Evolutionary conservation across 2,113 vertebrate species (phyloP), one percentile per base, ranked within the genome.

Genomic region (Cisticola juncidis): DNA sequence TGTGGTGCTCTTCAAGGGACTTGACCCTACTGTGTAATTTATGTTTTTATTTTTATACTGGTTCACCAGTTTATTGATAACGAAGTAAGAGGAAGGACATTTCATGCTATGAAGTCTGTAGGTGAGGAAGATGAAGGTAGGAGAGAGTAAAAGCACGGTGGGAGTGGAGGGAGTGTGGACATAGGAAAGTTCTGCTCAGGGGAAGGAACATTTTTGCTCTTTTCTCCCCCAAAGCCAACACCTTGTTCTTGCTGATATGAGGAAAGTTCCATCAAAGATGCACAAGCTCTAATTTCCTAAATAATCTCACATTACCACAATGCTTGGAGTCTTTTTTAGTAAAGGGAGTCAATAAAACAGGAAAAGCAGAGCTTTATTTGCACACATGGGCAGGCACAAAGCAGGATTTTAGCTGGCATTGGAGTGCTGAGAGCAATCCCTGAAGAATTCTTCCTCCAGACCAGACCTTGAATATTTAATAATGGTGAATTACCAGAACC

Each of bases 391-490:
- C 70, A 92, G 80, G 64, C 85, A 91, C 72, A 92, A 96, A 90
- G 76, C 64, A 86, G 51, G 64, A 89, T 80, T 92, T 94, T 60
- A 47, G 69, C 78, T 84, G 87, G 92, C 86, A 50, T 44, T 88
- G 90, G 45, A 96, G 70, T 72, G 38, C 44, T 58, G 91, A 90
- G 53, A 82, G 53, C 69, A 94, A 36, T 91, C 92, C 89, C 94
- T 36, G 62, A 93, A 97, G 96, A 88, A 79, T 36, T 35, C 71
- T 97, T 97, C 86, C 92, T 96, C 86, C 44, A 22, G 97, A 92
- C 95, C 97, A 97, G 97, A 94, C 97, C 94, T 97, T 98, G 98
- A 98, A 98, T 98, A 97, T 98, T 98, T 98, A 97, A 98, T 98
- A 93, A 96, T 82, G 80, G 89, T 97, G 97, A 98, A 97, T 98